A percentile compares a stretch with the other conserved stretches of the same genome.
Evolutionary conservation across 2,797 vertebrate genomes (phyloP).

Genomic region (Forpus xanthops): DNA sequence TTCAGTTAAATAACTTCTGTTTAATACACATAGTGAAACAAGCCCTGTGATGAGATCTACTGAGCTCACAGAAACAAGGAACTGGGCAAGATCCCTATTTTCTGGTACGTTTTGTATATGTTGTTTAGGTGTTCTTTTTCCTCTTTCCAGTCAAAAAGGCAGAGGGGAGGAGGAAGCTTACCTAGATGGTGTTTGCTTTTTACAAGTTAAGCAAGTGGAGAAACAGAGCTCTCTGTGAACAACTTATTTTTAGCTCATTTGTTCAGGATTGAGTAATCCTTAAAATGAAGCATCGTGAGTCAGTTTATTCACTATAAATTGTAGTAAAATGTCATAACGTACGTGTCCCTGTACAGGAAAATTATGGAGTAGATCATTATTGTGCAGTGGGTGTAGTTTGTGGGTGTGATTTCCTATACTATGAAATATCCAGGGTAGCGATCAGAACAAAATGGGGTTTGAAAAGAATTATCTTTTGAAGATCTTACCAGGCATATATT

Average conservation of each 20-base stretch:
- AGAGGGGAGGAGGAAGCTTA: not conserved
- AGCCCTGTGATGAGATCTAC: not conserved
- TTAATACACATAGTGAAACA: not conserved
- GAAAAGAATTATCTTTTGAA: not conserved
- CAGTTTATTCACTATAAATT: slow-evolving; percentile 10
- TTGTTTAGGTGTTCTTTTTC: not conserved
- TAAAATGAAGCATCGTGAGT: not conserved
- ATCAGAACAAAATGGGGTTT: not conserved
- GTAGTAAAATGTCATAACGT: not conserved
- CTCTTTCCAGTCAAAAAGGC: not conserved
- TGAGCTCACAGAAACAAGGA: not conserved
- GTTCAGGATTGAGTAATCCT: not conserved
- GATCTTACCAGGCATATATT: not conserved
- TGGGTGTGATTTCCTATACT: not conserved
- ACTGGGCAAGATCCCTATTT: not conserved
- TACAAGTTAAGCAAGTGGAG: not conserved
- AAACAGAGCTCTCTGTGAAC: not conserved
- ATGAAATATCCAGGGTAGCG: not conserved
- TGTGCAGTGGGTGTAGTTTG: not conserved
- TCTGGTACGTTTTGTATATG: not conserved
- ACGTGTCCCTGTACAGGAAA: not conserved
- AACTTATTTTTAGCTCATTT: slow-evolving; percentile 20
- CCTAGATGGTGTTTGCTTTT: not conserved
- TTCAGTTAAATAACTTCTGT: not conserved
- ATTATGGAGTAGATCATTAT: not conserved